Evolutionary conservation across 64 coral and sea anemone genomes (phyloP), one percentile per base, ranked within the genome.

Genomic region (Porites australiensis): DNA sequence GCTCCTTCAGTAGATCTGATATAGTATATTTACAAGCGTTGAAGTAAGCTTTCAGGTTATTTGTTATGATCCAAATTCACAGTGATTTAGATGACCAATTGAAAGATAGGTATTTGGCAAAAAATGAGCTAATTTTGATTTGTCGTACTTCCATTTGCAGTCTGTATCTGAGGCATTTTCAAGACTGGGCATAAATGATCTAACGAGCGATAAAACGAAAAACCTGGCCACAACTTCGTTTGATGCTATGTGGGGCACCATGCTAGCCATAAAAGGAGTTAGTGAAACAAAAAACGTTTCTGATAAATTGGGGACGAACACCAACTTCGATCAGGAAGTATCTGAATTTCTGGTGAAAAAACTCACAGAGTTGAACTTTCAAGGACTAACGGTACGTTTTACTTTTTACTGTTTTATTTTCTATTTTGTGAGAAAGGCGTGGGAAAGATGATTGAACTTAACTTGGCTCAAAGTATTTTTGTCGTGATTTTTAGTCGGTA

Each of bases 161-260:
- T 0, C 27, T 0, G 27, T 37, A 37, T 37, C 27, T 37, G 27
- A 37, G 27, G 27, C 27, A 46, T 64, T 89, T 77, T 65, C 64
- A 2, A 64, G 54, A 16, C 63, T 70, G 83, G 71, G 44, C 16
- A 44, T 20, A 87, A 16, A 87, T 7, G 83, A 87, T 70, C 50
- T 70, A 44, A 72, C 52, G 2, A 8, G 71, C 1, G 52, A 70
- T 21, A 49, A 57, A 9, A 67, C 21, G 83, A 2, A 79, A 44
- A 50, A 45, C 18, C 6, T 8, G 9, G 14, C 8, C 7, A 64
- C 11, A 16, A 22, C 23, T 2, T 44, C 74, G 6, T 89, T 89
- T 79, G 88, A 89, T 21, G 53, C 75, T 13, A 65, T 92, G 53
- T 92, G 90, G 90, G 90, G 50, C 47, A 20, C 83, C 1, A 58